These are phyloP conservation scores for Cirrhinus molitorella DNA, from an alignment of 2,797 vertebrate genomes.

Conservation along the genomic window DNA sequence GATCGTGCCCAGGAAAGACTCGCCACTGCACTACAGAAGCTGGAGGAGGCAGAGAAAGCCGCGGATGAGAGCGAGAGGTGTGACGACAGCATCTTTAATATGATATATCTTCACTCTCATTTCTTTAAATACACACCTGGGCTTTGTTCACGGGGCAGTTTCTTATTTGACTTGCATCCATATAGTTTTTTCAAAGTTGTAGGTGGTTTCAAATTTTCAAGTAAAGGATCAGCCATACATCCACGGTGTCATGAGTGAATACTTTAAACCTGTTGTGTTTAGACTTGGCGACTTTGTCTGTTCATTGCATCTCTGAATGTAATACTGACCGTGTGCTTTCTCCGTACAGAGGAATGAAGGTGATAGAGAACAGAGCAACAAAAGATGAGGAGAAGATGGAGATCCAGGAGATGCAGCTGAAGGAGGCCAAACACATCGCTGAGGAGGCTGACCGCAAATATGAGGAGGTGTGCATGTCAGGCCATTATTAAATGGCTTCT, in stretches of 20 bases:
- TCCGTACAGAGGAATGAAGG: conserved; percentile 93
- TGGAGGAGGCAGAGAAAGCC: conserved; percentile 96
- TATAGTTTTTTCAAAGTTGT: neutral
- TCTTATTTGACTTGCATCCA: neutral
- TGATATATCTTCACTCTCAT: too few relatives aligned
- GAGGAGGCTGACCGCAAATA: conserved; percentile 98
- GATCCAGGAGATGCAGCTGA: conserved; percentile 97
- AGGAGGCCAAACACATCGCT: conserved; percentile 96
- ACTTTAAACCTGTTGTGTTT: too few relatives aligned
- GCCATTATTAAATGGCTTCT: neutral
- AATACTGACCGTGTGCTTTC: neutral
- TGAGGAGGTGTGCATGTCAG: conserved; percentile 84
- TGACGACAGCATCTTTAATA: conserved; percentile 4
- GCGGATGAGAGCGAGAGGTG: conserved; percentile 97
- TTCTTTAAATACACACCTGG: neutral
- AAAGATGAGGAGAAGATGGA: conserved; percentile 99
- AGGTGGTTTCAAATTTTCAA: neutral
- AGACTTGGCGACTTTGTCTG: neutral
- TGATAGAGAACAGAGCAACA: conserved; percentile 94
- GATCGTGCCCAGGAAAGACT: conserved; percentile 95
- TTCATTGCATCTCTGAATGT: neutral
- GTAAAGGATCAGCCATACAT: neutral
- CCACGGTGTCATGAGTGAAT: neutral
- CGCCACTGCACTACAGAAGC: conserved; percentile 93
- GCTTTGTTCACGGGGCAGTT: neutral